These are phyloP conservation scores for Echeneis naucrates DNA, from an alignment of 2,797 vertebrate genomes.

Conservation along the genomic window DNA sequence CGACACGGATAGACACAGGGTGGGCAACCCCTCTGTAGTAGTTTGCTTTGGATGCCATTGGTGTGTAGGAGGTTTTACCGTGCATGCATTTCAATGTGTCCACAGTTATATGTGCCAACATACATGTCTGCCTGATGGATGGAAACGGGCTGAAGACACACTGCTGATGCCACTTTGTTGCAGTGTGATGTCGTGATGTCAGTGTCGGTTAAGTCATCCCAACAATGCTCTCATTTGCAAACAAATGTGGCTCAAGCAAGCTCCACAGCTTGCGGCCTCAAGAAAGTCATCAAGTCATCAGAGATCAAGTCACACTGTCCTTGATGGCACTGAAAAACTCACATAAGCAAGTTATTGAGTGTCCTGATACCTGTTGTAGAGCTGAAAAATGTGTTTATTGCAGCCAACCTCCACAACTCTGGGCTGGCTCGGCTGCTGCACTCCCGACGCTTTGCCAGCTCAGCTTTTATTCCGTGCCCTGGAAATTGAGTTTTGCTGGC, in stretches of 20 bases:
- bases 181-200: constrained; percentile 46
- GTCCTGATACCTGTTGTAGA: constrained; percentile 44
- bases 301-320: constrained; percentile 61
- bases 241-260: background rate
- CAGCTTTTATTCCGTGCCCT: constrained; percentile 77
- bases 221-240: constrained; percentile 18
- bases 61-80: constrained; percentile 41
- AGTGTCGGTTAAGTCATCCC: constrained; percentile 56
- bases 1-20: constrained; percentile 44
- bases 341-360: constrained; percentile 60
- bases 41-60: constrained; percentile 30
- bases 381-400: constrained; percentile 74
- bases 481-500: constrained; percentile 80
- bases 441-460: constrained; percentile 72
- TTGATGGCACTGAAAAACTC: constrained; percentile 61
- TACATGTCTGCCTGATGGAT: constrained; percentile 67
- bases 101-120: constrained; percentile 47
- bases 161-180: constrained; percentile 44
- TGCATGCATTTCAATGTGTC: constrained; percentile 52
- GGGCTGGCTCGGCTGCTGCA: constrained; percentile 68
- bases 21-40: constrained; percentile 54
- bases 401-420: constrained; percentile 51
- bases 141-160: constrained; percentile 41
- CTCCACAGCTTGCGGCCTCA: constrained; percentile 20
- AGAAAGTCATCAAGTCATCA: constrained; percentile 61